Percentiles rank a stretch among this genome's conserved stretches.
phyloP scores from a whole-genome alignment of 1,140 invertebrate species.

The Bombus superbus region DNA sequence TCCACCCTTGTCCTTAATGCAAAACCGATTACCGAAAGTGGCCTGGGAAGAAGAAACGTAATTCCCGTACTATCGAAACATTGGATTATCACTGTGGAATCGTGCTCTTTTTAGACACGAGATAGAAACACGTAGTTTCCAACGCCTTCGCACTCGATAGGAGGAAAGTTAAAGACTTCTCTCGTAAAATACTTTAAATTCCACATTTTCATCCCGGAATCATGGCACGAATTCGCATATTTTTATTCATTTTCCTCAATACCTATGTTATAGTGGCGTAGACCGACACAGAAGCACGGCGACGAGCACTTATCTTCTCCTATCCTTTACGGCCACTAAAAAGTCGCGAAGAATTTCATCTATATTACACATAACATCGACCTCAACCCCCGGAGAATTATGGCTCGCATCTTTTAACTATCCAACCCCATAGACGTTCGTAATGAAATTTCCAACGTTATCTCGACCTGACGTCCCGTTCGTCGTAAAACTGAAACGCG shows the following conservation, averaged over 20 bases:
- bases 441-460: background rate
- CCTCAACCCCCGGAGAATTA: background rate
- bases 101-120: background rate
- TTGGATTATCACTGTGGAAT: background rate
- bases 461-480: background rate
- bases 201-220: background rate
- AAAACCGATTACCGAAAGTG: constrained; percentile 41
- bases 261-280: background rate
- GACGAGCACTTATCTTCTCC: background rate
- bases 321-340: background rate
- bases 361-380: constrained; percentile 1
- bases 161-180: too few species aligned
- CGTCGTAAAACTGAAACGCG: background rate
- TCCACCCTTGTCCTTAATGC: constrained; percentile 35
- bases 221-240: background rate
- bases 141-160: background rate
- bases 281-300: background rate
- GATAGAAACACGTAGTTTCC: too few species aligned
- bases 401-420: background rate
- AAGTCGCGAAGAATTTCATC: constrained; percentile 5
- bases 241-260: background rate
- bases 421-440: background rate
- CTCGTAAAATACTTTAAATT: too few species aligned
- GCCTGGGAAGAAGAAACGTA: background rate
- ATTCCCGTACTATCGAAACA: constrained; percentile 13